Conservation (phyloP, 1,140 invertebrate species). For the Chrysoperla carnea region DNA sequence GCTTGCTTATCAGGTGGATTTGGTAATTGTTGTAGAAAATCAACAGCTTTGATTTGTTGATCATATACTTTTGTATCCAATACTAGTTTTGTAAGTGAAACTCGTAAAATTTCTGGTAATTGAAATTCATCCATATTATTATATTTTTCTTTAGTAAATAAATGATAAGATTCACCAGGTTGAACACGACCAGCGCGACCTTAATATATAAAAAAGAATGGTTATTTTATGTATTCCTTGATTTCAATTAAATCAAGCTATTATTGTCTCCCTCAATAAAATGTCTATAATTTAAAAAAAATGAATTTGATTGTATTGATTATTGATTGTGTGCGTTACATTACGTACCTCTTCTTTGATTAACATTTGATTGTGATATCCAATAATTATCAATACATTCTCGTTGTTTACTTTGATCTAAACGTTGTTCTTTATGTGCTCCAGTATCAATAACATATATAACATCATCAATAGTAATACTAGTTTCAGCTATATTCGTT, state of each 20-base stretch:
- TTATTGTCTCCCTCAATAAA: too few relatives aligned
- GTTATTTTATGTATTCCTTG: too few relatives aligned
- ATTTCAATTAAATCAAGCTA: too few relatives aligned
- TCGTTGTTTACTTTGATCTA: constrained; percentile 25
- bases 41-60: constrained; percentile 21
- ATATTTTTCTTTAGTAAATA: constrained; percentile 36
- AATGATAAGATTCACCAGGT: constrained; percentile 61
- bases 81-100: constrained; percentile 41
- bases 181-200: constrained; percentile 57
- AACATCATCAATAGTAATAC: constrained; percentile 86
- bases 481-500: constrained; percentile 81
- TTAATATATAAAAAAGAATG: constrained; percentile 13
- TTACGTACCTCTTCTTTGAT: constrained; percentile 33
- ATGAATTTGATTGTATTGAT: too few relatives aligned
- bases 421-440: constrained; percentile 28
- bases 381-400: constrained; percentile 33
- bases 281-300: too few relatives aligned
- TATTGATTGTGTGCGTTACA: too few relatives aligned
- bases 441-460: constrained; percentile 74
- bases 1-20: constrained; percentile 24
- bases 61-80: constrained; percentile 33
- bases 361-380: constrained; percentile 62
- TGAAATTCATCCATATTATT: constrained; percentile 28
- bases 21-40: constrained; percentile 28
- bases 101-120: constrained; percentile 38